Evolutionary conservation across 1,140 invertebrate genomes (phyloP).

Genomic region (Akabosia matsudoensis): DNA sequence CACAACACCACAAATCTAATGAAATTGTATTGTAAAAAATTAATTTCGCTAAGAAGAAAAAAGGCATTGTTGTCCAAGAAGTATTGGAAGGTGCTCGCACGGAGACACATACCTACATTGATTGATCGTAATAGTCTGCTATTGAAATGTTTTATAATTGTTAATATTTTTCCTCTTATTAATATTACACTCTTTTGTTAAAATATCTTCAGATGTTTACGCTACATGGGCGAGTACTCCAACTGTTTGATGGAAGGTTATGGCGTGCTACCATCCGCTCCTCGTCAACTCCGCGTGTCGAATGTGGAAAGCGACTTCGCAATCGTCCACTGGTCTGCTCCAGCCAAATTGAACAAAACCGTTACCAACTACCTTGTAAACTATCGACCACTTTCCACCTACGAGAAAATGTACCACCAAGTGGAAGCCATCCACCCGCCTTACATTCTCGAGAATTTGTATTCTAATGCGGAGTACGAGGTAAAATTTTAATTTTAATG

Average conservation of each 20-base stretch:
- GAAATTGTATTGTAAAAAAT: too few relatives aligned
- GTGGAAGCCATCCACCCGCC: constrained; percentile 59
- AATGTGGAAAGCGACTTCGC: constrained; percentile 71
- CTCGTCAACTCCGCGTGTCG: constrained; percentile 63
- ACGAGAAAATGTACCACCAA: constrained; percentile 54
- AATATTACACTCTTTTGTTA: neutral
- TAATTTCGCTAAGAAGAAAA: too few relatives aligned
- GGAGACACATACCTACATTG: too few relatives aligned
- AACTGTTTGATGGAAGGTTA: constrained; percentile 78
- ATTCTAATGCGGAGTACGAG: constrained; percentile 71
- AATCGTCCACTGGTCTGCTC: constrained; percentile 73
- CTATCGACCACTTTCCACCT: constrained; percentile 58
- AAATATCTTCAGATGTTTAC: constrained; percentile 62
- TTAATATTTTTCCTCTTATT: neutral
- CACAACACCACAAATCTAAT: too few relatives aligned
- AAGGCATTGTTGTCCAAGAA: too few relatives aligned
- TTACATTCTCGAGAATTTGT: constrained; percentile 68
- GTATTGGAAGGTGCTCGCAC: too few relatives aligned
- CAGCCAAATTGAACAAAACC: constrained; percentile 65
- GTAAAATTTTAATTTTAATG: constrained; percentile 53
- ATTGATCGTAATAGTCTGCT: too few relatives aligned
- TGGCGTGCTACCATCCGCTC: constrained; percentile 70
- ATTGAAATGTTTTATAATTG: neutral
- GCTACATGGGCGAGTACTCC: constrained; percentile 72
- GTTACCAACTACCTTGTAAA: constrained; percentile 67